These are phyloP conservation scores for Scolopax bukidnonensis DNA, from an alignment of 2,797 vertebrate genomes.

Conservation along the genomic window DNA sequence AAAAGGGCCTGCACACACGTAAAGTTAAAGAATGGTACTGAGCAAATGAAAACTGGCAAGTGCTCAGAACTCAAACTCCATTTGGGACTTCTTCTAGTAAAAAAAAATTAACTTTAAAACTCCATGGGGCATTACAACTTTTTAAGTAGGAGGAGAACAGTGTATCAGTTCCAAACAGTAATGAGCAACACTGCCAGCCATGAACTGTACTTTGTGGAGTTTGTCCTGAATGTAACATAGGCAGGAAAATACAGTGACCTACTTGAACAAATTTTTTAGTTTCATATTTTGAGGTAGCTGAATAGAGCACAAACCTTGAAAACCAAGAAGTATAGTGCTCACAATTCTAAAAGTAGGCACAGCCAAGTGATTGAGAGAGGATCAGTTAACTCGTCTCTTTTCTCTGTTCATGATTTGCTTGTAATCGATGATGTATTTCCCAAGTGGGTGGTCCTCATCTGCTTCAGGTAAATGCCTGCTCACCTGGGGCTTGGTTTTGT, in stretches of 20 bases:
- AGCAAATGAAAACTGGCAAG: neutral
- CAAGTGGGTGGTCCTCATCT: neutral
- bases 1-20: neutral
- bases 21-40: neutral
- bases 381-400: neutral
- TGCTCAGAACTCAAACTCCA: neutral
- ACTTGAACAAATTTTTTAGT: neutral
- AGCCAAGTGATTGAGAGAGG: neutral
- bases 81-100: neutral
- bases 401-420: neutral
- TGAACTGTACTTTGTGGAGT: neutral
- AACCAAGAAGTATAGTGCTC: slow-evolving; percentile 20
- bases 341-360: slow-evolving; percentile 33
- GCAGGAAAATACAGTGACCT: neutral
- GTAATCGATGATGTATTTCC: neutral
- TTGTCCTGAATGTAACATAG: neutral
- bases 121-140: neutral
- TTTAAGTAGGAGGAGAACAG: neutral
- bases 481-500: neutral
- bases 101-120: neutral
- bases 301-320: slow-evolving; percentile 15
- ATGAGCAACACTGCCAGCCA: neutral
- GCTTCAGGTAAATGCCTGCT: neutral
- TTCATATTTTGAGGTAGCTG: slow-evolving; percentile 7
- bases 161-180: neutral